Base-by-base conservation (phyloP, 2,888 invertebrate genomes). In the Drosophila acutilabella region DNA sequence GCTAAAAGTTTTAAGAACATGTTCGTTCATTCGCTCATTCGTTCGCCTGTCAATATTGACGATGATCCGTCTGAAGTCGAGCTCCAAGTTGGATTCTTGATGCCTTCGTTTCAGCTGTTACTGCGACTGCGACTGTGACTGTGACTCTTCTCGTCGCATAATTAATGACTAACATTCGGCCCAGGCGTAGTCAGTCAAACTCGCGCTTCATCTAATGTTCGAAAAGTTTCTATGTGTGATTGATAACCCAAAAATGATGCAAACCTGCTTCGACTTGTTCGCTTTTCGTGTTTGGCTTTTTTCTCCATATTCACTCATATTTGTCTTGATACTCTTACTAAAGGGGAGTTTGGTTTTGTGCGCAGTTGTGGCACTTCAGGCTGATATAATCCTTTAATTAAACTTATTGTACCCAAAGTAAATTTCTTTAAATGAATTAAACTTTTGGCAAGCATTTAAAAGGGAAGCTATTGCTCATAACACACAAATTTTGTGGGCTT, bases 141-240 rank as follows among this genome's bases (percentile, higher is more conserved):
- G 33, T 38, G 54, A n/a, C 16, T 50, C 62, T 73, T 14, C 45
- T 69, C 80, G 69, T 76, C 73, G 83, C 82, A 84, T 88, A 87
- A 87, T 87, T 87, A 87, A 87, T 87, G 89, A 87, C 89, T 88
- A 89, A 78, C 89, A 78, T 76, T 87, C 81, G 81, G 79, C 83
- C 81, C 83, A 88, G 83, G 88, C 88, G 83, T 83, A 88, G 88
- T 83, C 83, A 80, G 86, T 88, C 88, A 88, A 82, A 83, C 83
- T 88, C 75, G 86, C 88, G 83, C 83, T 84, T 84, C 83, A 78
- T 88, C 83, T 84, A 84, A 83, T 83, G 78, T 69, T 69, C 80
- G 38, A 59, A 42, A 65, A 78, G 88, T 86, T 80, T 88, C 86
- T 85, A 86, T 88, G 67, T 84, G 88, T 87, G 86, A 87, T 87